Base-by-base conservation (phyloP, 2,113 vertebrate species). In the Tinamus guttatus region DNA sequence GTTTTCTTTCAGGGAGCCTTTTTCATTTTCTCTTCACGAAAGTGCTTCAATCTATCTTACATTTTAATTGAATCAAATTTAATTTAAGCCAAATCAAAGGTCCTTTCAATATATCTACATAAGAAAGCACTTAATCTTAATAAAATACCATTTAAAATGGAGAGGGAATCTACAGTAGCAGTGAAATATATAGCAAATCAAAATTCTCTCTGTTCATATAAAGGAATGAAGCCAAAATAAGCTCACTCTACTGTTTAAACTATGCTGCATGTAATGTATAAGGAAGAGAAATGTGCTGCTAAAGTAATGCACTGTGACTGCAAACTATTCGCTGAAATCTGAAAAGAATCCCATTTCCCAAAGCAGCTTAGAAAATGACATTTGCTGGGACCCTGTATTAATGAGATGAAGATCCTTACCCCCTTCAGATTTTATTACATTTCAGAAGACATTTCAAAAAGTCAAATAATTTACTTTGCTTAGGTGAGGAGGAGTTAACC, bases 81-180 rank as follows among this genome's bases (percentile, higher is more conserved):
- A 98, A 98, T 98, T 97, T 97, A 95, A 98, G 96, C 86, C 96
- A 97, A 97, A 97, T 97, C 95, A 97, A 97, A 98, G 96, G 90
- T 96, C 89, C 89, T 97, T 97, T 97, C 95, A 85, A 94, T 93
- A 94, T 64, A 97, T 90, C 93, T 97, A 96, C 89, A 97, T 97
- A 97, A 98, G 97, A 98, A 98, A 98, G 96, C 94, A 97, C 95
- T 98, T 98, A 94, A 98, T 98, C 97, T 98, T 97, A 97, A 97
- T 98, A 97, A 98, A 96, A 93, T 91, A 94, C 95, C 91, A 95
- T 97, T 98, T 97, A 97, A 88, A 92, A 96, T 93, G 96, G 96
- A 96, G 81, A 96, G 89, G 87, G 69, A 97, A 93, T 94, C 91
- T 97, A 86, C 88, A 93, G 93, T 58, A 95, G 93, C 89, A 95